Evolutionary conservation across 2,888 invertebrate species (phyloP).

Genomic region (Gerris lacustris): DNA sequence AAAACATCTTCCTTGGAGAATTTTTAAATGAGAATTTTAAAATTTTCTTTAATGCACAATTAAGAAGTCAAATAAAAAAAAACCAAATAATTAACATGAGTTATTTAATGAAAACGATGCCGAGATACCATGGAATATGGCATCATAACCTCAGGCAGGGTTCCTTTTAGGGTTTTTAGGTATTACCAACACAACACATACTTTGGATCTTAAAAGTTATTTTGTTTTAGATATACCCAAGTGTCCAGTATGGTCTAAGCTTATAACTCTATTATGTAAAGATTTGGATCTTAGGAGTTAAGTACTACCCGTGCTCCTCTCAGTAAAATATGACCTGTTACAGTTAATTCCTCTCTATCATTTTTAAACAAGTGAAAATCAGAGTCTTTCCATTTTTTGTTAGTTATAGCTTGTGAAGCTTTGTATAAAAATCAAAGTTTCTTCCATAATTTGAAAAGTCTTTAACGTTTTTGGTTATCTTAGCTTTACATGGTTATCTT

Average conservation of each 20-base stretch:
- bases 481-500: too few relatives aligned
- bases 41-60: too few relatives aligned
- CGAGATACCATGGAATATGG: too few relatives aligned
- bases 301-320: conserved; percentile 3
- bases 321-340: not conserved
- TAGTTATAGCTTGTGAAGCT: not conserved
- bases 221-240: conserved; percentile 13
- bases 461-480: not conserved
- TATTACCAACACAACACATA: conserved; percentile 6
- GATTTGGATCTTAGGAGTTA: not conserved
- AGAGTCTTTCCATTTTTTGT: not conserved
- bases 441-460: not conserved
- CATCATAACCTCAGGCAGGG: too few relatives aligned
- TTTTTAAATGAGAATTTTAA: too few relatives aligned
- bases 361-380: not conserved
- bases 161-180: too few relatives aligned
- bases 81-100: too few relatives aligned
- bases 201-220: conserved; percentile 3
- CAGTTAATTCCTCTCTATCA: not conserved
- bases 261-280: conserved; percentile 1
- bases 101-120: too few relatives aligned
- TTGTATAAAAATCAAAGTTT: not conserved
- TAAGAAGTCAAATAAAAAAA: too few relatives aligned
- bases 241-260: conserved; percentile 9
- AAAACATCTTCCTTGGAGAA: too few relatives aligned